phyloP scores from a whole-genome alignment of 2,797 vertebrate genomes.

The Platalea minor region DNA sequence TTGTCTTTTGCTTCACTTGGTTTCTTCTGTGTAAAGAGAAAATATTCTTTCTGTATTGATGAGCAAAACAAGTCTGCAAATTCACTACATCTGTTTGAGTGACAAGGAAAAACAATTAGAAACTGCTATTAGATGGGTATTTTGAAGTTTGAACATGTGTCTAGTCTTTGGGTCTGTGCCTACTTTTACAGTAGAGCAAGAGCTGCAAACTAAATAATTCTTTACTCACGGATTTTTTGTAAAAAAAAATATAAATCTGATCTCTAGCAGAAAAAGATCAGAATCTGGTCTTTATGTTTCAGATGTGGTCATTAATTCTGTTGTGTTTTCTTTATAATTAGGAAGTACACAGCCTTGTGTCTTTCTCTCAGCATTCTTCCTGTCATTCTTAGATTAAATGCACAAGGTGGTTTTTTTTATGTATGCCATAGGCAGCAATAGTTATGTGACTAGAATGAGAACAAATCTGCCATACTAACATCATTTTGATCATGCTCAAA shows the following conservation, averaged over 20 bases:
- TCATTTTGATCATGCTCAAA: not conserved
- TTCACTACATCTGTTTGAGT: not conserved
- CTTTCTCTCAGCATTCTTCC: not conserved
- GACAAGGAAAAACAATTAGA: not conserved
- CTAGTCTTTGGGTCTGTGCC: not conserved
- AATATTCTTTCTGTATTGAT: not conserved
- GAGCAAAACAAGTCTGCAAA: not conserved
- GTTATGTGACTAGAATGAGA: not conserved
- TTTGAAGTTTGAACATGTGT: not conserved
- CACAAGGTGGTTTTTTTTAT: not conserved
- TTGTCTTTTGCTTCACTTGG: not conserved
- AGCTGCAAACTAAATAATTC: not conserved
- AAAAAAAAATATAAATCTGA: not conserved
- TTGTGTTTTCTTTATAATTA: not conserved
- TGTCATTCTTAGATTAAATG: not conserved
- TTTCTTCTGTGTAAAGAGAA: not conserved
- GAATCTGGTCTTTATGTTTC: not conserved
- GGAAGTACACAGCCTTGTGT: not conserved
- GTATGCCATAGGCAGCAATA: not conserved
- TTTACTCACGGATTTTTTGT: not conserved
- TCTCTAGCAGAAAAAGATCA: not conserved
- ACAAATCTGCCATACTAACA: not conserved
- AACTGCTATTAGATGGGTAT: not conserved
- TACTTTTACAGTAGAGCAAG: not conserved
- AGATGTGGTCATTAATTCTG: not conserved